Conservation (phyloP, 2,113 vertebrate genomes). For the Castor canadensis region DNA sequence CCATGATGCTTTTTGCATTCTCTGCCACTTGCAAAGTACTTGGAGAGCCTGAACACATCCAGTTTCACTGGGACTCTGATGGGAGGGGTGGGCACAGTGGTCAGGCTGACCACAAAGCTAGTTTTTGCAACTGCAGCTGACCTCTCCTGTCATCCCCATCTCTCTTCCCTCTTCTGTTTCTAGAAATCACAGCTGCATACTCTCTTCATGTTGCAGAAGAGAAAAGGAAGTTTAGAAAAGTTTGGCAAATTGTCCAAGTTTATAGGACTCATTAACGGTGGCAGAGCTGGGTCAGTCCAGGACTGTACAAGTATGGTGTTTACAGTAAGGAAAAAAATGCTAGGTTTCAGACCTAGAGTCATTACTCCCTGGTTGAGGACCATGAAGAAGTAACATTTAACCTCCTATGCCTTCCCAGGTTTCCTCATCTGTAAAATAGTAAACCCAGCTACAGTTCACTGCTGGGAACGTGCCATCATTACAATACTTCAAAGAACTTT, state of each 20-base stretch:
- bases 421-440: background rate
- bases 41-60: background rate
- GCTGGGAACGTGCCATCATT: background rate
- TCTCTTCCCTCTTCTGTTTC: background rate
- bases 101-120: background rate
- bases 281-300: background rate
- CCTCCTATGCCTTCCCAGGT: background rate
- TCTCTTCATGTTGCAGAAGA: background rate
- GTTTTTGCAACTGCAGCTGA: background rate
- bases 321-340: background rate
- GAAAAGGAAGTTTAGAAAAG: background rate
- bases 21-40: background rate
- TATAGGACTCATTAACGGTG: background rate
- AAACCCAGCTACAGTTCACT: background rate
- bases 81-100: too few relatives aligned
- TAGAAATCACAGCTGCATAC: background rate
- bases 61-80: background rate
- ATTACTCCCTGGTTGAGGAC: background rate
- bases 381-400: background rate
- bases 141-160: background rate
- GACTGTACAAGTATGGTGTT: background rate
- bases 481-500: background rate
- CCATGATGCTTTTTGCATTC: background rate
- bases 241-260: background rate
- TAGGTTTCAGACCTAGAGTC: background rate